Percentiles rank a stretch among this genome's conserved stretches.
phyloP scores from a whole-genome alignment of 2,797 vertebrate genomes.

The Euthynnus affinis region DNA sequence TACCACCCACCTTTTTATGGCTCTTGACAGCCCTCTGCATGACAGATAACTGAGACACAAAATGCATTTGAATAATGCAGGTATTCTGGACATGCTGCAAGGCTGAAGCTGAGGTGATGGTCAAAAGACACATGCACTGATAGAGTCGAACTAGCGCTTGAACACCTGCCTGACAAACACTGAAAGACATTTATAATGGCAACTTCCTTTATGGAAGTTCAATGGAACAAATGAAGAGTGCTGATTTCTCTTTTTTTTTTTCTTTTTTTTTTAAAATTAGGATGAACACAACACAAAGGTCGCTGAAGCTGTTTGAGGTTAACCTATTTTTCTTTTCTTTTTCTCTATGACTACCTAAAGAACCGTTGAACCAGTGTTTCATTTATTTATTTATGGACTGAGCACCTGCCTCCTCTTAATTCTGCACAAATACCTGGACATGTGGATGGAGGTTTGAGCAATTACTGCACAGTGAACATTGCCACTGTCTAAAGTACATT shows the following conservation, averaged over 20 bases:
- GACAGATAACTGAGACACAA: slow-evolving; percentile 83
- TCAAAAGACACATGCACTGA: slow-evolving; percentile 15
- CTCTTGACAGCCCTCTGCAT: slow-evolving; percentile 75
- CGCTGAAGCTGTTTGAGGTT: slow-evolving; percentile 48
- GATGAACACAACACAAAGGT: slow-evolving; percentile 42
- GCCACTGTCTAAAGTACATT: slow-evolving; percentile 34
- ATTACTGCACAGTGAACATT: slow-evolving; percentile 30
- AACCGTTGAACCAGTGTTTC: slow-evolving; percentile 29
- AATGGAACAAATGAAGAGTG: slow-evolving; percentile 26
- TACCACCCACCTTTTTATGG: slow-evolving; percentile 81
- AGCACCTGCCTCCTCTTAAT: slow-evolving; percentile 61
- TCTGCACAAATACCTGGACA: slow-evolving; percentile 47
- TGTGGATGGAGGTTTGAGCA: slow-evolving; percentile 24
- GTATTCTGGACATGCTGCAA: slow-evolving; percentile 31
- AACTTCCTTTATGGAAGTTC: slow-evolving; percentile 13
- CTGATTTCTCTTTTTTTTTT: slow-evolving; percentile 46
- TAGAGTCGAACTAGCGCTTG: slow-evolving; percentile 16
- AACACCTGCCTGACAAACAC: slow-evolving; percentile 43
- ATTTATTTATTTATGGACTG: slow-evolving; percentile 59
- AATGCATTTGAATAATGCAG: slow-evolving; percentile 83
- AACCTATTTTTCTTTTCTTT: slow-evolving; percentile 57
- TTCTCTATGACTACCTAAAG: slow-evolving; percentile 50
- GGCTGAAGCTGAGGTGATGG: slow-evolving; percentile 43
- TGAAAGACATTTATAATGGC: slow-evolving; percentile 15
- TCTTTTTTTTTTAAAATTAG: slow-evolving; percentile 43